Evolutionary conservation across 2,113 vertebrate species (phyloP), one percentile per base, ranked within the genome.

Genomic region (Prietella phreatophila): DNA sequence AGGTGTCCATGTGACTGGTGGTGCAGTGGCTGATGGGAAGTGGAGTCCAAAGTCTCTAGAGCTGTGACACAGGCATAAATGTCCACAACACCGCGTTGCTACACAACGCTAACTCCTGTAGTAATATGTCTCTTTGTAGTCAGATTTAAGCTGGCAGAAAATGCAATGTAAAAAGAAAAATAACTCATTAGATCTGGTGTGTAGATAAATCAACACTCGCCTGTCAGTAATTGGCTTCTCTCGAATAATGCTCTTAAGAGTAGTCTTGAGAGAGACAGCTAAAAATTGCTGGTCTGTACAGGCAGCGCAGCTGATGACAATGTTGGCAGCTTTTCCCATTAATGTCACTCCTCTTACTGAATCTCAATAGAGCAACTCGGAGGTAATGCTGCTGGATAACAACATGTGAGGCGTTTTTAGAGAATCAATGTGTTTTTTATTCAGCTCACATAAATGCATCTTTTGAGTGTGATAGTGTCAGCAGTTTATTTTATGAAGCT

Each of bases 261-360:
- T 83, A 75, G 56, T 87, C 79, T 82, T 89, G 85, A 88, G 75
- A 83, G 75, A 83, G 69, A 67, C 33, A 86, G 81, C 76, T 81
- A 73, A 81, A 89, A 90, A 82, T 86, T 86, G 80, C 53, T 88
- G 30, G 78, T 85, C 60, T 86, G 87, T 56, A 17, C 63, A 63
- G 60, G 61, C 55, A 55, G 80, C 10, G 88, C 79, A 86, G 87
- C 87, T 91, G 92, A 92, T 89, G 92, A 91, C 88, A 91, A 85
- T 91, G 78, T 91, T 85, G 84, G 91, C 92, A 92, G 90, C 89
- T 92, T 91, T 87, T 61, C 92, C 89, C 93, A 93, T 95, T 94
- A 94, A 90, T 87, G 88, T 91, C 90, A 89, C 90, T 89, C 30
- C 89, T 88, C 86, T 83, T 82, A 82, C 86, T 89, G 91, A 93